phyloP scores from a whole-genome alignment of 37 sponge, comb jelly and placozoan genomes.

The Diacarnus erythraeanus region DNA sequence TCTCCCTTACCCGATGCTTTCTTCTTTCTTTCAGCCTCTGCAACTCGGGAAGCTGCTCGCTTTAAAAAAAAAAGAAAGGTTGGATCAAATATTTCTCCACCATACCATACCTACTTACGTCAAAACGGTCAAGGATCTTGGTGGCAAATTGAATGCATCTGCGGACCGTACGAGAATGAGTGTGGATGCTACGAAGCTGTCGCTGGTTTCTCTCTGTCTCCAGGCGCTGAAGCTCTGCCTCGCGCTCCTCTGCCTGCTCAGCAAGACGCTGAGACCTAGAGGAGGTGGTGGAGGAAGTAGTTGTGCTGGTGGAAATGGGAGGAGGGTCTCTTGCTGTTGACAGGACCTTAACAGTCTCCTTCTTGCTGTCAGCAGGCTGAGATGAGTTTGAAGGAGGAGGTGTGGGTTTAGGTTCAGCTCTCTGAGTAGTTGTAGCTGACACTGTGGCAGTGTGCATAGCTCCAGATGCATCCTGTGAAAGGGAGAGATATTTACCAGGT shows the following conservation, averaged over 20 bases:
- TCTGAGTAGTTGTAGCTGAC: neutral
- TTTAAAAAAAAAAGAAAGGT: too few relatives aligned
- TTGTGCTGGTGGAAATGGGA: too few relatives aligned
- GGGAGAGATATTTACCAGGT: neutral
- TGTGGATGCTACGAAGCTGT: conserved; percentile 9
- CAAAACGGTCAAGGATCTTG: conserved; percentile 28
- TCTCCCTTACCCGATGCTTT: neutral
- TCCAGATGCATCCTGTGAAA: conserved; percentile 17
- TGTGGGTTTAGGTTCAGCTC: neutral
- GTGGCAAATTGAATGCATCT: conserved; percentile 31
- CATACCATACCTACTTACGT: too few relatives aligned
- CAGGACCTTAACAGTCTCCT: too few relatives aligned
- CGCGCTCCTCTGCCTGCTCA: neutral
- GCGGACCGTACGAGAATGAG: conserved; percentile 6
- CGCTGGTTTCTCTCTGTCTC: conserved; percentile 12
- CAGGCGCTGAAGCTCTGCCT: neutral
- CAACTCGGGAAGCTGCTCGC: neutral
- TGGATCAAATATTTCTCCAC: too few relatives aligned
- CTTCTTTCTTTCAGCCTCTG: neutral
- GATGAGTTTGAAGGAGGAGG: neutral
- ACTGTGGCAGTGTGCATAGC: neutral
- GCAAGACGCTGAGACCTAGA: too few relatives aligned
- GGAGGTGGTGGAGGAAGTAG: too few relatives aligned
- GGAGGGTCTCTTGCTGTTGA: neutral
- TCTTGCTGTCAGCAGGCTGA: neutral